phyloP scores from a whole-genome alignment of 1,140 invertebrate species.

The Eriocheir sinensis region DNA sequence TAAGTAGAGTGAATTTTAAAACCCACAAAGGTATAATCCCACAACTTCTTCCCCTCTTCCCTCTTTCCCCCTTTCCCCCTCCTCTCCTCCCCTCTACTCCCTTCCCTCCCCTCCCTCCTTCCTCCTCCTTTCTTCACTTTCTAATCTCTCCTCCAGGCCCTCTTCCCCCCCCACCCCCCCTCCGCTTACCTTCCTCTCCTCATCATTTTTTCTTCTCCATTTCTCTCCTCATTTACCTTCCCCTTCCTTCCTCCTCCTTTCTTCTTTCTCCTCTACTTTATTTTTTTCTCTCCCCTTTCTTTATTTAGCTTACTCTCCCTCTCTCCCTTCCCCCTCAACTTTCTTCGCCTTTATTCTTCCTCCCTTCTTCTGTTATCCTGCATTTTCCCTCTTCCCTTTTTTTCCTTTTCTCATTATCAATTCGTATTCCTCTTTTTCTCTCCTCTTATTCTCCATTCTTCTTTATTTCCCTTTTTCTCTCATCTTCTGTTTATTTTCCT shows the following conservation, averaged over 20 bases:
- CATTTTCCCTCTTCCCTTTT: neutral
- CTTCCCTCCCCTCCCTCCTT: too few species aligned
- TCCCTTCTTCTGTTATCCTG: neutral
- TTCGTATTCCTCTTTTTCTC: too few species aligned
- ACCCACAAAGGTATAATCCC: too few species aligned
- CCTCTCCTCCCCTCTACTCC: too few species aligned
- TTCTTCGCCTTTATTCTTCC: neutral
- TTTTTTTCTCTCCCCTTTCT: neutral
- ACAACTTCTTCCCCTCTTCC: neutral
- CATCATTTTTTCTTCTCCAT: neutral
- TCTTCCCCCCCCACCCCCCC: neutral
- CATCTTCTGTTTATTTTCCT: neutral
- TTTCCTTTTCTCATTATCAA: neutral
- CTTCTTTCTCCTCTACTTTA: neutral
- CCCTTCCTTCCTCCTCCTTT: neutral
- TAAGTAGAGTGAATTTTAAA: too few species aligned
- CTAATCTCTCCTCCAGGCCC: neutral
- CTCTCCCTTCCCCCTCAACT: neutral
- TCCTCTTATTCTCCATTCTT: neutral
- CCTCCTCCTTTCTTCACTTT: too few species aligned
- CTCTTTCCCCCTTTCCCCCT: neutral
- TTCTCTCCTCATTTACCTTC: neutral
- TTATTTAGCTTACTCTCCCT: neutral
- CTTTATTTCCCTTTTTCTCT: neutral
- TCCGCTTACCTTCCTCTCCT: neutral